Conservation (phyloP, 2,797 vertebrate genomes). For the Trachops cirrhosus region DNA sequence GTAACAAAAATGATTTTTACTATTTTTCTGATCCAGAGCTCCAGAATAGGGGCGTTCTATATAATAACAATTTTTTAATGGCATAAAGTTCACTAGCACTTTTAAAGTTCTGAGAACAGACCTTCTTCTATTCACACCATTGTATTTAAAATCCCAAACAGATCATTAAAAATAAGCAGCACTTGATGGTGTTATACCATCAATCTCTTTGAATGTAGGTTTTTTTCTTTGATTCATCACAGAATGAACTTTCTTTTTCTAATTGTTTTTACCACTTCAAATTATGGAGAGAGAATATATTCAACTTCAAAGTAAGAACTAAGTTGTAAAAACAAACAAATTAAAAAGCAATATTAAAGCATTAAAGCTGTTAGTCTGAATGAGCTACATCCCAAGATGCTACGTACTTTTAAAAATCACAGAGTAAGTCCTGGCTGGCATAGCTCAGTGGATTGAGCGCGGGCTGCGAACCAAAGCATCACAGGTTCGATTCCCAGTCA, state of each 20-base stretch:
- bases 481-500: too few species aligned
- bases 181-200: neutral
- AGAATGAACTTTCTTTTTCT: neutral
- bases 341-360: neutral
- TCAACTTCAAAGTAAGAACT: neutral
- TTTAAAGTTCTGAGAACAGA: constrained; percentile 19
- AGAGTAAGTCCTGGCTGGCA: neutral
- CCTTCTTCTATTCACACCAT: neutral
- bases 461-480: too few species aligned
- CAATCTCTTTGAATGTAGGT: neutral
- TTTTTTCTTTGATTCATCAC: neutral
- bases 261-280: constrained; percentile 24
- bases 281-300: neutral
- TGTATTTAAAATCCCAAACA: neutral
- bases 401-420: neutral
- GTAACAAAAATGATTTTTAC: neutral
- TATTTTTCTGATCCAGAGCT: neutral
- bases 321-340: neutral
- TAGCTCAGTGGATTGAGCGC: too few species aligned
- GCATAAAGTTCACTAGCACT: neutral
- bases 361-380: neutral
- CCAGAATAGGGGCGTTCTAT: neutral
- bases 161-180: neutral
- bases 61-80: neutral
- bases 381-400: neutral